Evolutionary conservation across 1,140 invertebrate species (phyloP).

Genomic region (Dolichoris vasculosae): DNA sequence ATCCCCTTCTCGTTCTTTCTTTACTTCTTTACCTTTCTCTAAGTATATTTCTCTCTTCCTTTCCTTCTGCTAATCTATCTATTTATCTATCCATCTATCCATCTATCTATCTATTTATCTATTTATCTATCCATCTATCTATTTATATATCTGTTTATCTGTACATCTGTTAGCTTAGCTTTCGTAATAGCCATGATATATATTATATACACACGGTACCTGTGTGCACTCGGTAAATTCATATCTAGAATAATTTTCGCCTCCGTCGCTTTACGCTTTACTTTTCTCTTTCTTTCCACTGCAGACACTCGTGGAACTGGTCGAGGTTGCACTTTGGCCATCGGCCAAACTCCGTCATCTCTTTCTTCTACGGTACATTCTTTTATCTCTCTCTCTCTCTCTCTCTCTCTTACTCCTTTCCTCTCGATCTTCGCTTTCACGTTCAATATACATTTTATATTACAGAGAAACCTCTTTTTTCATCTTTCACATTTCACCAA

Average conservation of each 20-base stretch:
- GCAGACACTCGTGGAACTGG: background rate
- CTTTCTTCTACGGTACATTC: background rate
- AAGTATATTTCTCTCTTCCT: slow-evolving; percentile 47
- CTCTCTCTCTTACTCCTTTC: background rate
- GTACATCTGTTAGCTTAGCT: too few species aligned
- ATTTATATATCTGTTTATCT: background rate
- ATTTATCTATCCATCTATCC: background rate
- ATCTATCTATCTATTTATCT: background rate
- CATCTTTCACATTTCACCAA: background rate
- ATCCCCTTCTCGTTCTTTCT: background rate
- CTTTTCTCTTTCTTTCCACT: background rate
- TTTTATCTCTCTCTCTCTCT: background rate
- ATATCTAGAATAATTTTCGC: slow-evolving; percentile 52
- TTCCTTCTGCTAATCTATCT: background rate
- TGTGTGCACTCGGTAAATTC: slow-evolving; percentile 39
- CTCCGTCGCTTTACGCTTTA: background rate
- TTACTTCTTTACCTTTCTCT: slow-evolving; percentile 42
- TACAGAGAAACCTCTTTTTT: slow-evolving; percentile 29
- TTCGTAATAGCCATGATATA: background rate
- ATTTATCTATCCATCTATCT: slow-evolving; percentile 5
- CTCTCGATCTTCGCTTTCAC: background rate
- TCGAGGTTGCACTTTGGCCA: slow-evolving; percentile 30
- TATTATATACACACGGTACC: background rate
- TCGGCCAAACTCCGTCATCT: slow-evolving; percentile 7
- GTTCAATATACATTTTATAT: slow-evolving; percentile 48